A percentile compares a stretch with the other conserved stretches of the same genome.
phyloP scores from a whole-genome alignment of 2,113 vertebrate species.

The Recurvirostra avosetta region DNA sequence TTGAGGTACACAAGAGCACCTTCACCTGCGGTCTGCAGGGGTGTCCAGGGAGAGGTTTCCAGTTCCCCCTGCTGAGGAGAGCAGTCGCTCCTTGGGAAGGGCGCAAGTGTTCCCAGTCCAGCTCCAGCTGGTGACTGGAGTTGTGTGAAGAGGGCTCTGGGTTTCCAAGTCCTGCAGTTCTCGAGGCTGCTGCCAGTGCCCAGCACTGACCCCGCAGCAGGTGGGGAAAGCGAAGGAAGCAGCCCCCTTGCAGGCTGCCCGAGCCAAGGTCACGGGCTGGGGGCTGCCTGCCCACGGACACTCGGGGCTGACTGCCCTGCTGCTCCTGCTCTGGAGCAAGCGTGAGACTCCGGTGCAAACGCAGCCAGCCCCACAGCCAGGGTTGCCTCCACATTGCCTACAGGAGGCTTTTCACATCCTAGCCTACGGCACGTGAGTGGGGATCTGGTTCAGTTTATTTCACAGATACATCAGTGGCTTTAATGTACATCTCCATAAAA shows the following conservation, averaged over 20 bases:
- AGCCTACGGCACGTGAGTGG: accelerated
- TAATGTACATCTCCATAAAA: conserved; percentile 16
- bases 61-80: background rate
- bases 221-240: background rate
- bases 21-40: background rate
- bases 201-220: background rate
- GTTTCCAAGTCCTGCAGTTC: background rate
- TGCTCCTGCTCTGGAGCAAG: background rate
- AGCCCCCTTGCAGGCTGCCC: background rate
- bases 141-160: background rate
- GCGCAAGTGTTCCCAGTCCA: background rate
- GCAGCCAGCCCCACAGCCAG: background rate
- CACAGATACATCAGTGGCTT: conserved; percentile 1
- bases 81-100: background rate
- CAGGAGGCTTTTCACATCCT: background rate
- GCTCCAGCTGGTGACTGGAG: background rate
- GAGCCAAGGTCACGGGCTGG: background rate
- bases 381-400: background rate
- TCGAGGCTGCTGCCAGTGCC: background rate
- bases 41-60: background rate
- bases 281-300: background rate
- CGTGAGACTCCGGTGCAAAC: background rate
- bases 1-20: background rate
- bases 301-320: background rate
- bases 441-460: conserved; percentile 44